A percentile compares a stretch with the other conserved stretches of the same genome.
These are phyloP conservation scores for Apotomis capreana DNA, from an alignment of 2,888 invertebrate species.

Conservation along the genomic window DNA sequence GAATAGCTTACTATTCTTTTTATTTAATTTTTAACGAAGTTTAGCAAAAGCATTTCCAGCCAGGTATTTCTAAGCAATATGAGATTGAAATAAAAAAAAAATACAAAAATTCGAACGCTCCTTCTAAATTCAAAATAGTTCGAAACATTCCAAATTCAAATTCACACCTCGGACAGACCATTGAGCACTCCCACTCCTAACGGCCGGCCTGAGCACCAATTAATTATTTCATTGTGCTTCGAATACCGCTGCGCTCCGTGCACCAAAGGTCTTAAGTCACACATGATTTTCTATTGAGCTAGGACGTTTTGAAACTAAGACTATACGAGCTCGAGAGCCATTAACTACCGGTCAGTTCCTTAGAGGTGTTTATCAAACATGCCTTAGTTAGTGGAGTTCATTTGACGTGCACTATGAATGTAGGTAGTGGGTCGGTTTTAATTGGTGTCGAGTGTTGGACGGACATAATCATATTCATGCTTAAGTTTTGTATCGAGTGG, in stretches of 20 bases:
- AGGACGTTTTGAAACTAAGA: background rate
- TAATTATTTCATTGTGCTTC: slow-evolving; percentile 79
- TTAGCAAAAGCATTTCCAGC: too few species aligned
- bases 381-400: slow-evolving; percentile 60
- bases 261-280: slow-evolving; percentile 10
- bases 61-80: too few species aligned
- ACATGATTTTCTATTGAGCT: background rate
- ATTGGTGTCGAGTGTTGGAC: slow-evolving; percentile 13
- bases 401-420: slow-evolving; percentile 45
- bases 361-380: slow-evolving; percentile 77
- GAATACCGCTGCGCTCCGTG: slow-evolving; percentile 62
- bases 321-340: slow-evolving; percentile 63
- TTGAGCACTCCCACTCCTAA: slow-evolving; percentile 60
- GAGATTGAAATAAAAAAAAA: too few species aligned
- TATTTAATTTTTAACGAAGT: too few species aligned
- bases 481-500: slow-evolving; percentile 8
- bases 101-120: slow-evolving; percentile 20
- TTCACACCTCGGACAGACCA: slow-evolving; percentile 70
- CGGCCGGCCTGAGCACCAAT: slow-evolving; percentile 75
- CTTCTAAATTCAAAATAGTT: slow-evolving; percentile 59
- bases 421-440: slow-evolving; percentile 46
- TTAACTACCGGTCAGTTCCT: slow-evolving; percentile 80
- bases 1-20: too few species aligned
- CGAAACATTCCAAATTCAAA: slow-evolving; percentile 51
- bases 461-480: slow-evolving; percentile 5